Conservation (phyloP, 1,140 invertebrate genomes). For the Elymnias hypermnestra region DNA sequence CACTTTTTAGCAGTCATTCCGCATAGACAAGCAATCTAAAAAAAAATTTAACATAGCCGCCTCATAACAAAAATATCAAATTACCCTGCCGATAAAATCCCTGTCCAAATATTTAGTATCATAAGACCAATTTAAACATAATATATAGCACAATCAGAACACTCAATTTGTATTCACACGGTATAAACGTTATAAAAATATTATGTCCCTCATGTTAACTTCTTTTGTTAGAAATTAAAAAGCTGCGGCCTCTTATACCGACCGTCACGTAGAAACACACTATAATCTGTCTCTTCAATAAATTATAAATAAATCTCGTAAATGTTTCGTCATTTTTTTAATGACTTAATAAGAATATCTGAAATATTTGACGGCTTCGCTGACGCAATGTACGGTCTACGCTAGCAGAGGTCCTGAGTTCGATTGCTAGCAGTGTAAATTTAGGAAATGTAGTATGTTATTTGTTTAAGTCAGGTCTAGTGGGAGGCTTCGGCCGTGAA, state of each 20-base stretch:
- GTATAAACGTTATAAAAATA: constrained; percentile 54
- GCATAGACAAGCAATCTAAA: constrained; percentile 57
- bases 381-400: too few relatives aligned
- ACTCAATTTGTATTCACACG: constrained; percentile 58
- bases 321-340: constrained; percentile 43
- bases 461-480: too few relatives aligned
- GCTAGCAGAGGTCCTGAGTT: too few relatives aligned
- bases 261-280: constrained; percentile 57
- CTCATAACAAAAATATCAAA: constrained; percentile 60
- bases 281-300: constrained; percentile 58
- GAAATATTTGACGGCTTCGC: too few relatives aligned
- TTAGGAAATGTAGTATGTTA: too few relatives aligned
- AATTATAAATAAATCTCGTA: constrained; percentile 44
- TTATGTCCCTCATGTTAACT: constrained; percentile 51
- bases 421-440: too few relatives aligned
- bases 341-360: constrained; percentile 13
- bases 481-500: too few relatives aligned
- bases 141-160: constrained; percentile 66
- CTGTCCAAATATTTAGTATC: constrained; percentile 72
- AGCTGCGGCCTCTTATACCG: constrained; percentile 37
- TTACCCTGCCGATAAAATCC: constrained; percentile 60
- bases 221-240: constrained; percentile 60
- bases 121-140: constrained; percentile 68
- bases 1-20: constrained; percentile 39
- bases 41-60: constrained; percentile 47